Evolutionary conservation across 35 echinoderm and acorn worm genomes (phyloP).

Genomic region (Lytechinus variegatus): DNA sequence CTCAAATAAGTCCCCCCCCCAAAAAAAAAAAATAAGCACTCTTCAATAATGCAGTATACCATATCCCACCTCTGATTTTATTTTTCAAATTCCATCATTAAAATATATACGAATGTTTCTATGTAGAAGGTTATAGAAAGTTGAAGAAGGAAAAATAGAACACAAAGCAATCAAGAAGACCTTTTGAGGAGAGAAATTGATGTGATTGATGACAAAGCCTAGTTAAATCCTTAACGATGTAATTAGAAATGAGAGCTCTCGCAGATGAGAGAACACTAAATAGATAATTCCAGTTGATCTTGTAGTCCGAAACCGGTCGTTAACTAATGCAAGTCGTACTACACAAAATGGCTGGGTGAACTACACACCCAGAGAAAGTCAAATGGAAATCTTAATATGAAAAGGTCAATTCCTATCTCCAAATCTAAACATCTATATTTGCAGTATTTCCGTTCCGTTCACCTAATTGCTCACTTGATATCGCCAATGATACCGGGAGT

Average conservation of each 20-base stretch:
- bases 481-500: constrained; percentile 29
- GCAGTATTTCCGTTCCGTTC: constrained; percentile 35
- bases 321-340: background rate
- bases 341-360: background rate
- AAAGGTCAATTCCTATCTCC: background rate
- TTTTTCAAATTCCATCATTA: no score
- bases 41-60: no score
- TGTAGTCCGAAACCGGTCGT: background rate
- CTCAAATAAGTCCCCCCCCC: no score
- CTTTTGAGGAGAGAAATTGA: background rate
- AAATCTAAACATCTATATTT: constrained; percentile 19
- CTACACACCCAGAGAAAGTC: background rate
- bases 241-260: background rate
- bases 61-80: no score
- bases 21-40: no score
- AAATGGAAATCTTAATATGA: constrained; percentile 14
- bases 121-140: no score
- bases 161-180: background rate
- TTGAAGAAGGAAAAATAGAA: background rate
- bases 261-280: background rate
- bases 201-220: background rate
- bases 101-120: no score
- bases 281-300: background rate
- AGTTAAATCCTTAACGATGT: constrained; percentile 2
- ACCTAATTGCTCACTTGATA: constrained; percentile 47